Evolutionary conservation across 2,113 vertebrate genomes (phyloP).

Genomic region (Centrocercus urophasianus): DNA sequence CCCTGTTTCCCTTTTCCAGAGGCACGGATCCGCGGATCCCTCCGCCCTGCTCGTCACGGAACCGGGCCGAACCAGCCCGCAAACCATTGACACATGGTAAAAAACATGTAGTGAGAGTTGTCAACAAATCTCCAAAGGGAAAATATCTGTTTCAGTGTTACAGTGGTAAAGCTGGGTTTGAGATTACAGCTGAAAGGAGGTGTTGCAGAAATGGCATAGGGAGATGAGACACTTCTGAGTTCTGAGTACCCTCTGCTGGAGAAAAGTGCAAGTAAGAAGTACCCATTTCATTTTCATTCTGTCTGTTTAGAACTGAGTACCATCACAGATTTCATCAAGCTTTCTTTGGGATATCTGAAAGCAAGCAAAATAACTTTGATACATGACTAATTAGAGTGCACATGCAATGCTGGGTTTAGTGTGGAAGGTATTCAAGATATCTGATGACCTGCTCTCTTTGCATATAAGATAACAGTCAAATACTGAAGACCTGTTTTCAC

Average conservation of each 20-base stretch:
- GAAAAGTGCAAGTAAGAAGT: background rate
- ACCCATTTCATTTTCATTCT: background rate
- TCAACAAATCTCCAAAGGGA: background rate
- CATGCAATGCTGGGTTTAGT: background rate
- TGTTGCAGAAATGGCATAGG: background rate
- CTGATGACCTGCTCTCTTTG: background rate
- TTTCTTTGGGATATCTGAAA: background rate
- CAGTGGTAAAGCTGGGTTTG: background rate
- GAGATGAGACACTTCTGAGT: background rate
- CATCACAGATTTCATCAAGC: fast-evolving
- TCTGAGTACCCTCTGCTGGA: slow-evolving; percentile 20
- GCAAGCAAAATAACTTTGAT: background rate
- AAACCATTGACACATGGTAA: background rate
- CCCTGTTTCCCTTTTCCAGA: too few relatives aligned
- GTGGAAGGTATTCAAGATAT: background rate
- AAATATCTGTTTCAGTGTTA: background rate
- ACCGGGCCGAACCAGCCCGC: too few relatives aligned
- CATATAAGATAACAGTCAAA: background rate
- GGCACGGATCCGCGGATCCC: too few relatives aligned
- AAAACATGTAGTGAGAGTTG: background rate
- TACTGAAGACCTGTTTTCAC: background rate
- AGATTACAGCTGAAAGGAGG: background rate
- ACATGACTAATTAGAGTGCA: background rate
- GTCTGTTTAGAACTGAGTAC: background rate
- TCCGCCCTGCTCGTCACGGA: too few relatives aligned